phyloP scores from a whole-genome alignment of 2,113 vertebrate species.

The Canis aureus region DNA sequence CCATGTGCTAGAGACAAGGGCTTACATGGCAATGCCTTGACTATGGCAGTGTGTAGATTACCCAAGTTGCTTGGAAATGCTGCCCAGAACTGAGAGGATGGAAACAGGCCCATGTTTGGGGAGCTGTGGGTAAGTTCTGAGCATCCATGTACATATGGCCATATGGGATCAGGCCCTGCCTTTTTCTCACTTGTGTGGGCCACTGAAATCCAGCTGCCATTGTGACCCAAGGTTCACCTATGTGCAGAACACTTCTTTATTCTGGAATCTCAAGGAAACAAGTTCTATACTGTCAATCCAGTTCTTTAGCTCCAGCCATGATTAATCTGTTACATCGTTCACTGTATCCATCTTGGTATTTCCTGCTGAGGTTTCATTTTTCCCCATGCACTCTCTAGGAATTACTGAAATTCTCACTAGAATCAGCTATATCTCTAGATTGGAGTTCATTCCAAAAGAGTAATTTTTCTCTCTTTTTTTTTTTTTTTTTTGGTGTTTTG shows the following conservation, averaged over 20 bases:
- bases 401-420: neutral
- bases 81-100: neutral
- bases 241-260: neutral
- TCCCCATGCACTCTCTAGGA: neutral
- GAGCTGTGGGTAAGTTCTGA: neutral
- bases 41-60: neutral
- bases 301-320: neutral
- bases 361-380: neutral
- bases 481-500: neutral
- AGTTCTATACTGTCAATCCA: neutral
- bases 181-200: neutral
- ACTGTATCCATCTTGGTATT: neutral
- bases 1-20: neutral
- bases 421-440: neutral
- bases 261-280: neutral
- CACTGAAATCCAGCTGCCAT: neutral
- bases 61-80: neutral
- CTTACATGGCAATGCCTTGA: neutral
- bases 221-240: neutral
- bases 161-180: neutral
- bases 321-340: neutral
- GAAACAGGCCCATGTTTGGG: neutral
- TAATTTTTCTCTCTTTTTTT: neutral
- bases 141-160: rapidly evolving
- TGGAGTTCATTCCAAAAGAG: constrained; percentile 20